These are phyloP conservation scores for Trinectes maculatus DNA, from an alignment of 2,113 vertebrate genomes.

Conservation along the genomic window DNA sequence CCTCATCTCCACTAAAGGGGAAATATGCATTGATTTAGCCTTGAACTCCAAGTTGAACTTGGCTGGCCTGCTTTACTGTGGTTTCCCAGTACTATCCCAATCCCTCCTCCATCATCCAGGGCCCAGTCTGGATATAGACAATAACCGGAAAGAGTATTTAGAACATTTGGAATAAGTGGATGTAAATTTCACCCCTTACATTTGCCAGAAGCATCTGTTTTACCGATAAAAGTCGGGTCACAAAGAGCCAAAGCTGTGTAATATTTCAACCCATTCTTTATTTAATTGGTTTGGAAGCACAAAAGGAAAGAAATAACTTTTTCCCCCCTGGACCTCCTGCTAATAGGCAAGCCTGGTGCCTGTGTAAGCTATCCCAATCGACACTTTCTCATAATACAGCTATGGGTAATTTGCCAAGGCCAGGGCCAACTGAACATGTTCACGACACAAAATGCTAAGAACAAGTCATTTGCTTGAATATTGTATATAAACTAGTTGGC, in stretches of 20 bases:
- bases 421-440: conserved; percentile 56
- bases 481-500: conserved; percentile 59
- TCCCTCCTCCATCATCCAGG: conserved; percentile 61
- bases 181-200: conserved; percentile 76
- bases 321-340: conserved; percentile 48
- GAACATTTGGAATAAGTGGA: conserved; percentile 78
- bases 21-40: conserved; percentile 81
- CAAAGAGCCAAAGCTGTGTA: conserved; percentile 66
- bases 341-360: conserved; percentile 53
- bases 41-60: conserved; percentile 81
- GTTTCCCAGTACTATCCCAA: conserved; percentile 77
- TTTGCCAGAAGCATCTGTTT: conserved; percentile 80
- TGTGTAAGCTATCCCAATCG: conserved; percentile 44
- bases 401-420: conserved; percentile 38
- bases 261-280: conserved; percentile 73
- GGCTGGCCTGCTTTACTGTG: conserved; percentile 66
- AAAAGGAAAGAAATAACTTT: conserved; percentile 63
- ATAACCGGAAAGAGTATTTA: conserved; percentile 81
- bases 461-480: conserved; percentile 56
- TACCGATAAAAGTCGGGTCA: conserved; percentile 73
- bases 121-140: conserved; percentile 72
- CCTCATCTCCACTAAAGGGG: conserved; percentile 70
- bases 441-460: conserved; percentile 57
- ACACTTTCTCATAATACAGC: conserved; percentile 52
- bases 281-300: conserved; percentile 75